phyloP scores from a whole-genome alignment of 2,113 vertebrate genomes.

The Elanoides forficatus region DNA sequence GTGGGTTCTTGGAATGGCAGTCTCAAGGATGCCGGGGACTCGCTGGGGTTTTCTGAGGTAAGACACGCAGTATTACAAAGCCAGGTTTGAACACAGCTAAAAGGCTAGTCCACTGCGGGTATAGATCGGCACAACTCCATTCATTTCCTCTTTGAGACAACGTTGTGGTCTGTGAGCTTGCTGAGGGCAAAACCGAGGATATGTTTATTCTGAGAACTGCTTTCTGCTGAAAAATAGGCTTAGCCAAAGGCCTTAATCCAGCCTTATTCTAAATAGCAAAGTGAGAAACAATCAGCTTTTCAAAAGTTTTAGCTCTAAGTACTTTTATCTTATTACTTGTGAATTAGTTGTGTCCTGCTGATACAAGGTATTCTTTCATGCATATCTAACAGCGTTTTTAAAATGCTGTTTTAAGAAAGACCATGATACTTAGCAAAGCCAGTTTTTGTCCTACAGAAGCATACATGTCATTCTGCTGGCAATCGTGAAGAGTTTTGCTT shows the following conservation, averaged over 20 bases:
- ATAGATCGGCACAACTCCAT: background rate
- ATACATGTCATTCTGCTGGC: background rate
- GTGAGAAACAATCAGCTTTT: background rate
- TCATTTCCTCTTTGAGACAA: background rate
- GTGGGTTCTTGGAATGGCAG: background rate
- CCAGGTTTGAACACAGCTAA: background rate
- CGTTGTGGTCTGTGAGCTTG: background rate
- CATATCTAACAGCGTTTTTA: background rate
- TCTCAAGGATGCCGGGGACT: background rate
- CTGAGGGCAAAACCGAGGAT: background rate
- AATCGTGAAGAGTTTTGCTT: background rate
- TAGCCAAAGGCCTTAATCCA: background rate
- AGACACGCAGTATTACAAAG: background rate
- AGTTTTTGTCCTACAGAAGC: background rate
- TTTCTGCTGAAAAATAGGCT: background rate
- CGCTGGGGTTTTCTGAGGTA: slow-evolving; percentile 37
- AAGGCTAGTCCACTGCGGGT: accelerated
- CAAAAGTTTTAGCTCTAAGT: background rate
- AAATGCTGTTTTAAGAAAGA: background rate
- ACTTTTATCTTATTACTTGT: background rate
- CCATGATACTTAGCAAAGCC: background rate
- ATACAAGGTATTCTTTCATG: background rate
- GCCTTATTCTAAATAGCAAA: background rate
- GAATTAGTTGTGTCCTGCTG: background rate
- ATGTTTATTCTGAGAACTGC: background rate